A percentile compares a stretch with the other conserved stretches of the same genome.
Conservation (phyloP, 2,113 vertebrate genomes). For the Nyctereutes procyonoides region DNA sequence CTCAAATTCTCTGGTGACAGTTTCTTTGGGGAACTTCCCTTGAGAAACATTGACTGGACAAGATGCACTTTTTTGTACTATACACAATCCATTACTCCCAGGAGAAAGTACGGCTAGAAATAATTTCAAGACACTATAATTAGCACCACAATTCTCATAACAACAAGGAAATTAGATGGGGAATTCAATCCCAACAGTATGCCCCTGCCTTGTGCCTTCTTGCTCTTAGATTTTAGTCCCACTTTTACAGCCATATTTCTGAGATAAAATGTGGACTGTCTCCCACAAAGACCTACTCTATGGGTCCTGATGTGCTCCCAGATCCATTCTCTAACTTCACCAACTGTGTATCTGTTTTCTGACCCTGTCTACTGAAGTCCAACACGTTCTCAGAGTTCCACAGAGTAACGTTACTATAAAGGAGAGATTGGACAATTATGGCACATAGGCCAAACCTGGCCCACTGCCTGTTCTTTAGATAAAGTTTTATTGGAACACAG, state of each 20-base stretch:
- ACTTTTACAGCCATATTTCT: background rate
- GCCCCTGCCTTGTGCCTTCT: background rate
- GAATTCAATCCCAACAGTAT: background rate
- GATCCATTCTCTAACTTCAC: background rate
- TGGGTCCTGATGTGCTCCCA: too few relatives aligned
- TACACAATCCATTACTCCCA: constrained; percentile 36
- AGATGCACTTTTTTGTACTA: constrained; percentile 48
- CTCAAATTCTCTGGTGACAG: constrained; percentile 57
- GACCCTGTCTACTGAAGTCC: background rate
- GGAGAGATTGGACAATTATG: background rate
- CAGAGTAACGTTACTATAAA: background rate
- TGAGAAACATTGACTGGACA: constrained; percentile 5
- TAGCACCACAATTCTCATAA: constrained; percentile 29
- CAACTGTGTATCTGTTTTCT: background rate
- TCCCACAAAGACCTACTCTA: background rate
- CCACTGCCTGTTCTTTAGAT: background rate
- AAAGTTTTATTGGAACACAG: constrained; percentile 37
- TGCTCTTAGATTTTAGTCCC: background rate
- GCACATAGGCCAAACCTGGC: background rate
- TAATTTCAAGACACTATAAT: constrained; percentile 20
- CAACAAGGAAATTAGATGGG: constrained; percentile 17
- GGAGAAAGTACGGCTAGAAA: background rate
- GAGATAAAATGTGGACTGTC: background rate
- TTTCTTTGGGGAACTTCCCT: constrained; percentile 63
- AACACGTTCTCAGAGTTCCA: background rate